Evolutionary conservation across 2,113 vertebrate species (phyloP).

Genomic region (Nettapus auritus): DNA sequence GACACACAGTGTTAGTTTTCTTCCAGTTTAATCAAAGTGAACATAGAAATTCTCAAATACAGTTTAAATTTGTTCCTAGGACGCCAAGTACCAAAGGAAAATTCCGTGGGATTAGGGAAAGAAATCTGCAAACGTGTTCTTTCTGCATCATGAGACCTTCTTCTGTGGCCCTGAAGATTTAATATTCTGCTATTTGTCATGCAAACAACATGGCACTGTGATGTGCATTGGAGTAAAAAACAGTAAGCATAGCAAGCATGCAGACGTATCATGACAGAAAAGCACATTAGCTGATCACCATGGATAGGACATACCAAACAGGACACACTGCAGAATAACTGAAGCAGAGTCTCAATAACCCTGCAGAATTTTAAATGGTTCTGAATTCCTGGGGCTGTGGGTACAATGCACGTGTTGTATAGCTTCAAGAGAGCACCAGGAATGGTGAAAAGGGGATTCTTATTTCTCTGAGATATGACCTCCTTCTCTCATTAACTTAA

Average conservation of each 20-base stretch:
- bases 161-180: slow-evolving; percentile 13
- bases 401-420: rapidly evolving
- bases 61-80: neutral
- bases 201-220: slow-evolving; percentile 10
- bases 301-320: neutral
- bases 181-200: slow-evolving; percentile 46
- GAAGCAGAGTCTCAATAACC: neutral
- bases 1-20: neutral
- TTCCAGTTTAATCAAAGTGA: neutral
- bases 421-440: neutral
- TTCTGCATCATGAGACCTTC: neutral
- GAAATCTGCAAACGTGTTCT: neutral
- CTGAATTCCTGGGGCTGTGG: neutral
- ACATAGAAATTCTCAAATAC: neutral
- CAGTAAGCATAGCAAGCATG: slow-evolving; percentile 53
- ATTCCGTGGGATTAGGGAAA: neutral
- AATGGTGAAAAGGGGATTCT: neutral
- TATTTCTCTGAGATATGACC: neutral
- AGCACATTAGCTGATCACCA: neutral
- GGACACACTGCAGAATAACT: neutral
- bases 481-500: neutral
- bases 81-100: slow-evolving; percentile 15
- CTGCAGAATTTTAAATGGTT: neutral
- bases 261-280: slow-evolving; percentile 8
- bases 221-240: slow-evolving; percentile 20